Evolutionary conservation across 2,888 invertebrate genomes (phyloP).

Genomic region (Cosmopolites sordidus): DNA sequence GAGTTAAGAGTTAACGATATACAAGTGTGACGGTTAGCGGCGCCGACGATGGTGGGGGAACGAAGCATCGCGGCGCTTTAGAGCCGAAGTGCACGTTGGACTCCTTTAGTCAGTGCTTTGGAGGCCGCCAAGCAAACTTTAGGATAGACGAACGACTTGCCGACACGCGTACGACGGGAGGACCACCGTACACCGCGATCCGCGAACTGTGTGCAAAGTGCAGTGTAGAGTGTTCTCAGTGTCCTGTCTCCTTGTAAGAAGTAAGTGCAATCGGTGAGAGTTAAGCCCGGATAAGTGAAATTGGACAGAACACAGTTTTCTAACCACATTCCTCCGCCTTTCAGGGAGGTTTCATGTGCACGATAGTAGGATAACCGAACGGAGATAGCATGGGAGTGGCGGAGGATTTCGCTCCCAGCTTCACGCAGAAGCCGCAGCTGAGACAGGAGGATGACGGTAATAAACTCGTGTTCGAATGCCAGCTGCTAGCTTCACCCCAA

Average conservation of each 20-base stretch:
- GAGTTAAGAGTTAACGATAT: conserved; percentile 27
- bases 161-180: conserved; percentile 47
- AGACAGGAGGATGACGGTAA: conserved; percentile 96
- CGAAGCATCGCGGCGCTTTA: conserved; percentile 46
- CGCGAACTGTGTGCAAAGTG: conserved; percentile 37
- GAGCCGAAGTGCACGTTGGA: conserved; percentile 45
- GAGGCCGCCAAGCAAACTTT: conserved; percentile 49
- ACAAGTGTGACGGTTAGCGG: conserved; percentile 10
- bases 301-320: not conserved
- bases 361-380: conserved; percentile 43
- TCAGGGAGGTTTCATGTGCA: conserved; percentile 47
- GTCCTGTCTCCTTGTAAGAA: conserved; percentile 39
- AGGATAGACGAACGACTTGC: conserved; percentile 49
- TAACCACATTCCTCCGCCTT: conserved; percentile 21
- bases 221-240: conserved; percentile 42
- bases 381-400: conserved; percentile 68
- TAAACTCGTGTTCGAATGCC: conserved; percentile 91
- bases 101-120: conserved; percentile 50
- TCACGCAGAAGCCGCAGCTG: conserved; percentile 95
- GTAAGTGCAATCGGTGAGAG: conserved; percentile 39
- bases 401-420: conserved; percentile 96
- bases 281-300: conserved; percentile 26
- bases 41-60: conserved; percentile 34
- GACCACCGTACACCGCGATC: conserved; percentile 41
- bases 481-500: conserved; percentile 80